Evolutionary conservation across 53 echinoderm and acorn worm genomes (phyloP).

Genomic region (Henricia sp.): DNA sequence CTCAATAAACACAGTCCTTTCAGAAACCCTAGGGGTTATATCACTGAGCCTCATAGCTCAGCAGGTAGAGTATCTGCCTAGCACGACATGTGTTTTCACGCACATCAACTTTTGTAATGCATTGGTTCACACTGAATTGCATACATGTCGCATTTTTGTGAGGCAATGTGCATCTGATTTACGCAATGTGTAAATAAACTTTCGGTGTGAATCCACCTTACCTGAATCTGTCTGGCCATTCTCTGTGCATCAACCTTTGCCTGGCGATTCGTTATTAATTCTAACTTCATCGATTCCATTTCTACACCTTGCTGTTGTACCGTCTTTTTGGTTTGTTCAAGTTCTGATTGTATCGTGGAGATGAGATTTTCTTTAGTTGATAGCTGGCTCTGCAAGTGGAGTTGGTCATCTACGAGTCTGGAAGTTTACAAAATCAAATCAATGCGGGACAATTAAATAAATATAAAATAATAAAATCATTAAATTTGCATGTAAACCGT

Average conservation of each 20-base stretch:
- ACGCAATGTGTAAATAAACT: too few species aligned
- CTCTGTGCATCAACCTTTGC: constrained; percentile 12
- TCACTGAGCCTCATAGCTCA: too few species aligned
- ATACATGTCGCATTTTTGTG: too few species aligned
- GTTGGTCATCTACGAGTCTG: neutral
- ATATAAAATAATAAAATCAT: too few species aligned
- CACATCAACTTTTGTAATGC: too few species aligned
- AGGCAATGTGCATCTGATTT: too few species aligned
- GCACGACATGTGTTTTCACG: too few species aligned
- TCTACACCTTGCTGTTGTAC: neutral
- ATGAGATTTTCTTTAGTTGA: neutral
- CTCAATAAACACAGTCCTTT: too few species aligned
- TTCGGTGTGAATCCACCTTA: neutral
- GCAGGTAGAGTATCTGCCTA: too few species aligned
- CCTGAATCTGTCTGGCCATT: constrained; percentile 30
- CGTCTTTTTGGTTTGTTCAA: constrained; percentile 1
- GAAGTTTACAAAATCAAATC: neutral
- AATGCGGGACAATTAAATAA: neutral
- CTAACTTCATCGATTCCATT: neutral
- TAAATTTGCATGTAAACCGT: too few species aligned
- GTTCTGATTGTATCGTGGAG: neutral
- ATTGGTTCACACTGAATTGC: too few species aligned
- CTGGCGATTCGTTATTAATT: neutral
- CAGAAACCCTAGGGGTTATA: too few species aligned
- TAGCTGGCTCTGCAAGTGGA: neutral